These are phyloP conservation scores for Pocillopora grandis DNA, from an alignment of 92 coral and sea anemone genomes.

Conservation along the genomic window DNA sequence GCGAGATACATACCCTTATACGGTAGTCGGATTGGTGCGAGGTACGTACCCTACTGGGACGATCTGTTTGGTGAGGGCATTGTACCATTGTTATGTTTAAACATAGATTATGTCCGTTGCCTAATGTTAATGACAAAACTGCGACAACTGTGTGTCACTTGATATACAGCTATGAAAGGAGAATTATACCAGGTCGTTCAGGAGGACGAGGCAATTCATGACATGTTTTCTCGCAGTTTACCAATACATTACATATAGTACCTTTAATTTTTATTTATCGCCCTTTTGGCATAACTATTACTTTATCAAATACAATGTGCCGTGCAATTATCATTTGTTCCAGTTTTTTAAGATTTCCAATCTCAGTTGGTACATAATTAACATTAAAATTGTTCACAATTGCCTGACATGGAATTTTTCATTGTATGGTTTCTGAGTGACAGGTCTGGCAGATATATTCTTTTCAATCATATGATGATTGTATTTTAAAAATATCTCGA, in stretches of 20 bases:
- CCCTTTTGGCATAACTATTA: constrained; percentile 56
- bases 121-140: no score
- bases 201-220: constrained; percentile 54
- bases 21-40: no score
- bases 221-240: constrained; percentile 55
- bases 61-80: no score
- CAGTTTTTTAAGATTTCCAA: constrained; percentile 34
- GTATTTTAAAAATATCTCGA: constrained; percentile 33
- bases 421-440: constrained; percentile 40
- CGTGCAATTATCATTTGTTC: constrained; percentile 55
- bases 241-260: constrained; percentile 59
- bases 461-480: constrained; percentile 53
- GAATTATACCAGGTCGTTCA: constrained; percentile 52
- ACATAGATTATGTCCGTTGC: no score
- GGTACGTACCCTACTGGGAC: no score
- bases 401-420: constrained; percentile 48
- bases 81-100: no score
- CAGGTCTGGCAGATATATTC: constrained; percentile 53
- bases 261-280: constrained; percentile 55
- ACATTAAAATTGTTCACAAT: constrained; percentile 43
- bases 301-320: constrained; percentile 51
- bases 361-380: constrained; percentile 55
- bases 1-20: no score
- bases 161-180: background rate
- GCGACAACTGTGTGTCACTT: no score